These are phyloP conservation scores for Phoxinus phoxinus DNA, from an alignment of 2,113 vertebrate species.

Conservation along the genomic window DNA sequence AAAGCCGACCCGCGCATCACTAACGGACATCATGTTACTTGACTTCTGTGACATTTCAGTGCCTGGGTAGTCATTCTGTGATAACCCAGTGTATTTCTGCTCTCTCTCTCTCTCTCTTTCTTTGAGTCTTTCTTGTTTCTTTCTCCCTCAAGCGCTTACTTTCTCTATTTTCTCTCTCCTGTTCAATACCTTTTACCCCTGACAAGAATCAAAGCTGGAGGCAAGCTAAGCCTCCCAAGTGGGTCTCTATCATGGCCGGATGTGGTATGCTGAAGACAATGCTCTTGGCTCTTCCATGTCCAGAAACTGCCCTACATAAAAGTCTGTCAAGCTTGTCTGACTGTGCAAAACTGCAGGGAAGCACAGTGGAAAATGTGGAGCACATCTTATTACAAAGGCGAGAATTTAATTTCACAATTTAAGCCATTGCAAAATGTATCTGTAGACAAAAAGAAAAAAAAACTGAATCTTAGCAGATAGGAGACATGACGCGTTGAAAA, in stretches of 20 bases:
- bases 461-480: not conserved
- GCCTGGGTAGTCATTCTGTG: slow-evolving; percentile 19
- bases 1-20: too few relatives aligned
- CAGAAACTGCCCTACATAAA: slow-evolving; percentile 35
- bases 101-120: not conserved
- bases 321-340: slow-evolving; percentile 26
- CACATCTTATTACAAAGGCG: slow-evolving; percentile 27
- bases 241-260: slow-evolving; percentile 29
- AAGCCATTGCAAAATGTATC: not conserved
- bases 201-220: slow-evolving; percentile 31
- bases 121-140: not conserved
- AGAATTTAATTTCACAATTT: slow-evolving; percentile 31
- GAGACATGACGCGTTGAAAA: not conserved
- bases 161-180: not conserved
- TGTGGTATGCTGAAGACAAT: slow-evolving; percentile 5
- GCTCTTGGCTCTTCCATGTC: slow-evolving; percentile 19
- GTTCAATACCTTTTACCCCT: slow-evolving; percentile 2
- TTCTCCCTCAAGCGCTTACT: not conserved
- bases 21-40: slow-evolving; percentile 8
- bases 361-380: slow-evolving; percentile 18
- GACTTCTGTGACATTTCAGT: slow-evolving; percentile 1
- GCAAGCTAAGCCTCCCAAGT: slow-evolving; percentile 40
- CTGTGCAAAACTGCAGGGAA: not conserved
- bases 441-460: not conserved
- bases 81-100: slow-evolving; percentile 29